Evolutionary conservation across 2,888 invertebrate species (phyloP), one percentile per base, ranked within the genome.

Genomic region (Blera fallax): DNA sequence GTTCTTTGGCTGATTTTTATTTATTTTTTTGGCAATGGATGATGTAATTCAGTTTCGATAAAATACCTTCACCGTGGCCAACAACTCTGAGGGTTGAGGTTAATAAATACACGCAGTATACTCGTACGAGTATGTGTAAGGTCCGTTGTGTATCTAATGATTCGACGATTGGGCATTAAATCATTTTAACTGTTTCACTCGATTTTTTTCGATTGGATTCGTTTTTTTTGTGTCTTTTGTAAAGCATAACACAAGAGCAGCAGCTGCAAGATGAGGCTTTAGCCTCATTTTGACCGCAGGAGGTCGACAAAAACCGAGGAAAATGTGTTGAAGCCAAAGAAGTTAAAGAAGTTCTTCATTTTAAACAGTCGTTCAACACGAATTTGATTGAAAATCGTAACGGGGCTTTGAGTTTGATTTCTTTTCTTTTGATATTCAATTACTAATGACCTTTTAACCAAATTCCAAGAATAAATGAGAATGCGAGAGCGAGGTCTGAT

Each of bases 341-440:
- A 56, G 21, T 10, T 16, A 60, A 62, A 69, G 54, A 62, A 58
- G 54, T 69, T 64, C 72, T 48, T 54, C 62, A 70, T 67, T n/a
- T 72, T 74, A 74, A 74, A 56, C 56, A 43, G 16, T n/a, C 24
- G 50, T 45, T 79, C 56, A 6, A 65, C 56, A 73, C 58, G 65
- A 73, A 34, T 80, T 54, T 80, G 74, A 79, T 84, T 80, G 84
- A 64, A 72, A 64, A 52, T 11, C 54, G 79, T 84, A 84, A 84
- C 84, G 80, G 84, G 32, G 56, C 29, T 74, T 27, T 54, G 70
- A 64, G 48, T 72, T 70, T 79, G 69, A 34, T 79, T 62, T 64
- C 16, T 52, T 34, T 50, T 72, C 43, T 37, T 65, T 62, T 29
- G 16, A 5, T 40, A 67, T 52, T 72, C 64, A 65, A 79, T 76